Conservation (phyloP, 1,140 invertebrate species). For the Apocrypta bakeri region DNA sequence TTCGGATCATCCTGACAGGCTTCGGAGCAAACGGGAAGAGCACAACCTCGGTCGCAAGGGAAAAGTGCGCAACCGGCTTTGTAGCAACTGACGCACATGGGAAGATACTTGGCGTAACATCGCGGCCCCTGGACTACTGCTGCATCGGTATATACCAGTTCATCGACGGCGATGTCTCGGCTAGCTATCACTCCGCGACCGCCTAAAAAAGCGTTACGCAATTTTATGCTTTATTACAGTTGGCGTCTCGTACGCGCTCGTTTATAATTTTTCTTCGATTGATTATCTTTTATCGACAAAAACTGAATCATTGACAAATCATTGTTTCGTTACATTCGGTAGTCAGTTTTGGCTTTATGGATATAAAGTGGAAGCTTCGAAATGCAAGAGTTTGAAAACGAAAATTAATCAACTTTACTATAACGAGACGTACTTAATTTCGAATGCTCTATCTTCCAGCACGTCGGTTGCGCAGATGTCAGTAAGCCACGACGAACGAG, state of each 20-base stretch:
- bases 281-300: too few species aligned
- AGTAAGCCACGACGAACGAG: conserved; percentile 54
- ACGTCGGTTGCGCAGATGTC: neutral
- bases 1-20: conserved; percentile 74
- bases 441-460: conserved; percentile 73
- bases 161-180: conserved; percentile 78
- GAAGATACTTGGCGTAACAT: conserved; percentile 67
- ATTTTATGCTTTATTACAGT: neutral
- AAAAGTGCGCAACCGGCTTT: conserved; percentile 70
- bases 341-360: too few species aligned
- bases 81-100: conserved; percentile 77
- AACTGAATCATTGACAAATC: too few species aligned
- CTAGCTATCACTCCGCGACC: conserved; percentile 81
- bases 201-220: conserved; percentile 56
- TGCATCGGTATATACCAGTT: conserved; percentile 81
- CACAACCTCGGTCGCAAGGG: conserved; percentile 76
- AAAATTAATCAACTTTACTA: neutral
- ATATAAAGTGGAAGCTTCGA: neutral
- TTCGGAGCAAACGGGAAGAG: conserved; percentile 77
- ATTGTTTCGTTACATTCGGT: too few species aligned
- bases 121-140: conserved; percentile 80
- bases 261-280: too few species aligned
- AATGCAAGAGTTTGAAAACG: neutral
- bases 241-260: too few species aligned
- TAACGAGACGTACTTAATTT: conserved; percentile 59